Percentiles rank a stretch among this genome's conserved stretches.
These are phyloP conservation scores for Tridacna crocea DNA, from an alignment of 2,888 invertebrate genomes.

Conservation along the genomic window DNA sequence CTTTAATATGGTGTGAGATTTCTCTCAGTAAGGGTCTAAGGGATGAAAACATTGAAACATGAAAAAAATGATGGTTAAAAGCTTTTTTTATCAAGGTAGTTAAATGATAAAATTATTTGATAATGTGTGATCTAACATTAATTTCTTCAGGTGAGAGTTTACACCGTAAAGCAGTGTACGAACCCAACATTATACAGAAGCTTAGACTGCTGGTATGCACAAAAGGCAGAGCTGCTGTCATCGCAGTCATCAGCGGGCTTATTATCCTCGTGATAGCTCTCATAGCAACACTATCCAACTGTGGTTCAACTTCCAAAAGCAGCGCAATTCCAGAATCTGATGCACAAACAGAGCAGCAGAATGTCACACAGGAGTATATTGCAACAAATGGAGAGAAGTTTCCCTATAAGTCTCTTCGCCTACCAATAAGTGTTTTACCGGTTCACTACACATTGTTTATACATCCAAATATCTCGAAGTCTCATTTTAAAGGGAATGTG, in stretches of 20 bases:
- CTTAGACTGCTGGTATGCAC: constrained; percentile 79
- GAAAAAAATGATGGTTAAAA: not conserved
- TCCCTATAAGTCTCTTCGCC: constrained; percentile 82
- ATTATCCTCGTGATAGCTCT: constrained; percentile 88
- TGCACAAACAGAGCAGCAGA: not conserved
- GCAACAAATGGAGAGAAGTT: constrained; percentile 78
- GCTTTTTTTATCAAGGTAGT: not conserved
- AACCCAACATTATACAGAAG: constrained; percentile 88
- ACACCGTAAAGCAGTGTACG: constrained; percentile 89
- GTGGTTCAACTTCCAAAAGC: not conserved
- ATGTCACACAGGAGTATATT: constrained; percentile 46
- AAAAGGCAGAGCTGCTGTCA: constrained; percentile 89
- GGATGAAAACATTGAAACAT: not conserved
- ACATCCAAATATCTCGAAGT: constrained; percentile 95
- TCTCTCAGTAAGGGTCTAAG: not conserved
- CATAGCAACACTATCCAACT: constrained; percentile 92
- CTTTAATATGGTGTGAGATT: no score
- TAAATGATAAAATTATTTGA: no score
- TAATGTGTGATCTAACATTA: no score
- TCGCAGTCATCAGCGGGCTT: constrained; percentile 85
- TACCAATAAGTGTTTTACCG: constrained; percentile 81
- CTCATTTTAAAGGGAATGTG: constrained; percentile 92
- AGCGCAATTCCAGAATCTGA: not conserved
- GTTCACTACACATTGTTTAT: constrained; percentile 94
- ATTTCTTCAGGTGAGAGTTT: constrained; percentile 87